Evolutionary conservation across 1,140 invertebrate species (phyloP), one percentile per base, ranked within the genome.

Genomic region (Papilio dardanus): DNA sequence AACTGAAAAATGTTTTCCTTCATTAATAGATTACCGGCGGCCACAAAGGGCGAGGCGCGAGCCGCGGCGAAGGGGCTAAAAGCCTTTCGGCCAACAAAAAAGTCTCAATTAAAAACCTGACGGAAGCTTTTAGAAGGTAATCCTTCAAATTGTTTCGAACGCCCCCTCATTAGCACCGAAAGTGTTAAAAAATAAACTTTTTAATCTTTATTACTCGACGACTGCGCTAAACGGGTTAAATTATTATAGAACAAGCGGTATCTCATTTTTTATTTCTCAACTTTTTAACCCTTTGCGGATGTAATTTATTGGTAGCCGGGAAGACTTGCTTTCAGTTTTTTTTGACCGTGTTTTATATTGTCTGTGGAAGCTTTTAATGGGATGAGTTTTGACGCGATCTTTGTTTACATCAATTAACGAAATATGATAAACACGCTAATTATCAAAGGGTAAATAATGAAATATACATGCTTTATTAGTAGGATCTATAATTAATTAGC

Each of bases 121-220:
- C 90, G 91, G 90, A 93, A 93, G 90, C 91, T 93, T 93, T 93
- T 93, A 93, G 91, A 91, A 89, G 89, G 91, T 91, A 93, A 93
- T 93, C 91, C 90, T 89, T 93, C 91, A 93, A 93, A 93, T 93
- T 93, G 91, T 93, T 93, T 93, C 87, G 88, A 89, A 90, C 90
- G 88, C 91, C 91, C 90, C 90, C 88, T 93, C 90, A 93, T 93
- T 93, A 93, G 86, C 91, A 89, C 91, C 87, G 87, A 90, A 88
- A 93, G 90, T 93, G 91, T 93, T 93, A 93, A 93, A 92, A 92
- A 91, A 90, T 92, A 91, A 93, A 92, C 90, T 93, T 93, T 91
- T 93, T 93, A 93, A 93, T 93, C 90, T 93, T 93, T 93, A 93
- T 93, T 91, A 92, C 90, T 90, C 83, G 83, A 81, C 88, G 88